Conservation (phyloP, 2,113 vertebrate genomes). For the Mohoua ochrocephala region DNA sequence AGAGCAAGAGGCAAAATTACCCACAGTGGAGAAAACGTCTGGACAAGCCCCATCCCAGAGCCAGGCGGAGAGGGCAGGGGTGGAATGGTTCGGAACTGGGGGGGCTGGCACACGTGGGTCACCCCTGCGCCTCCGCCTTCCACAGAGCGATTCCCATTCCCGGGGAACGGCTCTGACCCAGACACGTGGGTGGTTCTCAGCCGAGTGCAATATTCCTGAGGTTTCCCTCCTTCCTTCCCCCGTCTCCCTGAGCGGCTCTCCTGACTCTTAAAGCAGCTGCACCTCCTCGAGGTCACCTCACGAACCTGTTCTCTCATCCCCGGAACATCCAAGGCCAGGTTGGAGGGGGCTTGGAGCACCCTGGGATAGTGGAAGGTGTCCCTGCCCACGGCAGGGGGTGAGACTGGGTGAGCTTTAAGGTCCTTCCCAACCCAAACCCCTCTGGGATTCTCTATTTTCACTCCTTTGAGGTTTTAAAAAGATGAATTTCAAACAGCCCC, state of each 20-base stretch:
- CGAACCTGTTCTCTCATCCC: not conserved
- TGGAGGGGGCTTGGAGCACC: not conserved
- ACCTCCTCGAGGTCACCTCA: not conserved
- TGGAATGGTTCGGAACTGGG: not conserved
- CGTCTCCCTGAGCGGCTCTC: fast-evolving
- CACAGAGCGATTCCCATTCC: not conserved
- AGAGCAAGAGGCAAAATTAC: not conserved
- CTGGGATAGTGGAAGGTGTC: not conserved
- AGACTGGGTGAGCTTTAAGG: not conserved
- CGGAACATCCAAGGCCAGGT: not conserved
- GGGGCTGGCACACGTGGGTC: fast-evolving
- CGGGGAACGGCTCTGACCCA: not conserved
- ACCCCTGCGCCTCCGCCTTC: fast-evolving
- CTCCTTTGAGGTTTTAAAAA: not conserved
- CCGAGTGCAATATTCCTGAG: fast-evolving
- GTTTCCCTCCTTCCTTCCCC: not conserved
- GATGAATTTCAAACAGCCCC: not conserved
- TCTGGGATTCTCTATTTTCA: not conserved
- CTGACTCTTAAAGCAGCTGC: not conserved
- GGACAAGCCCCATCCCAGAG: not conserved
- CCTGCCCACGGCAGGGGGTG: not conserved
- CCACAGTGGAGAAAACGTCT: not conserved
- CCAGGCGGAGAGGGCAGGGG: not conserved
- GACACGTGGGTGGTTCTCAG: not conserved
- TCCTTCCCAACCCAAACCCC: not conserved